phyloP scores from a whole-genome alignment of 2,888 invertebrate genomes.

The Muschampia plurimacula region DNA sequence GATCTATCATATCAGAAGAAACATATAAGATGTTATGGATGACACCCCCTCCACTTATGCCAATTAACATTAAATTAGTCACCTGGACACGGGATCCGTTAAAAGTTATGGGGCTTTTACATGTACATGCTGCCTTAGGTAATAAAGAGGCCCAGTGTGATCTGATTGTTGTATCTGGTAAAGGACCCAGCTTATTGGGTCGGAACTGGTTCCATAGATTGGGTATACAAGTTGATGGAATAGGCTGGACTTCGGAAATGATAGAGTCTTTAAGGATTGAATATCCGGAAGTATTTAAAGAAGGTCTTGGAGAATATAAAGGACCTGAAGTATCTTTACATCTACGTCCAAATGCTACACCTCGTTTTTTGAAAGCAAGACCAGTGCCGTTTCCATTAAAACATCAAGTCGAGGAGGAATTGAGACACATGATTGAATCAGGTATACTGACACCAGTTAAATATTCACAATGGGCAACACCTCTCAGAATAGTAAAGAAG shows the following conservation, averaged over 20 bases:
- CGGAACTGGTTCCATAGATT: conserved; percentile 13
- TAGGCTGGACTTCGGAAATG: conserved; percentile 6
- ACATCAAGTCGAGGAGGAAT: conserved; percentile 11
- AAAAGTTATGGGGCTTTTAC: conserved; percentile 9
- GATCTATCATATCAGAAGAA: conserved; percentile 12
- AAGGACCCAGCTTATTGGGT: conserved; percentile 8
- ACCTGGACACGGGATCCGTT: conserved; percentile 22
- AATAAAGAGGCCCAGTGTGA: conserved; percentile 12
- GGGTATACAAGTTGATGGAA: conserved; percentile 2
- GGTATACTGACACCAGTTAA: conserved; percentile 40
- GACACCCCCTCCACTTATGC: background rate
- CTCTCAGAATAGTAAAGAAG: conserved; percentile 37
- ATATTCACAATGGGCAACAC: conserved; percentile 44
- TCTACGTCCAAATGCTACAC: background rate
- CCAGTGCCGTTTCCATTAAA: conserved; percentile 26
- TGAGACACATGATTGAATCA: background rate
- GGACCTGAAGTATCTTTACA: conserved; percentile 22
- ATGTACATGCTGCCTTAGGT: background rate
- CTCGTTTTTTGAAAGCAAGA: conserved; percentile 12
- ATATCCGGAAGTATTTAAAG: background rate
- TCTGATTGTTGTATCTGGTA: conserved; percentile 7
- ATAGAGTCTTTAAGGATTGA: background rate
- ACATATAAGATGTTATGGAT: conserved; percentile 12
- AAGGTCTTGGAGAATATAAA: conserved; percentile 14
- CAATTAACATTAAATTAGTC: conserved; percentile 18